Evolutionary conservation across 2,113 vertebrate genomes (phyloP), one percentile per base, ranked within the genome.

Genomic region (Emydura subglobosa): DNA sequence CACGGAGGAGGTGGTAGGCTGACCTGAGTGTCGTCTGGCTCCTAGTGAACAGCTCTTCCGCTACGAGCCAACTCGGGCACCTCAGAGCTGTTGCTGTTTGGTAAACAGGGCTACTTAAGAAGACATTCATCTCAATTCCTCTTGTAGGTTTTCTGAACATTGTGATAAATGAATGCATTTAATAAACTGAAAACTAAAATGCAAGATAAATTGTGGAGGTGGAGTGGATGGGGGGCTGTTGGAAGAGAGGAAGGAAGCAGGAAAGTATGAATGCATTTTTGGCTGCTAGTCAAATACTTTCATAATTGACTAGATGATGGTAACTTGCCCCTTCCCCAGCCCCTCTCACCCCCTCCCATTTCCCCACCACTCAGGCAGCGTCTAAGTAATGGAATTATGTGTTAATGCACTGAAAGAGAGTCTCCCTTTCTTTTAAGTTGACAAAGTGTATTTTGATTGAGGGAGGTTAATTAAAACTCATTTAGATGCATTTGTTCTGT

Each of bases 111-210:
- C 93, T 94, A 86, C 93, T 96, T 97, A 88, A 90, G 96, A 86
- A 85, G 93, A 86, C 93, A 97, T 97, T 95, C 85, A 55, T 97
- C 98, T 98, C 93, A 92, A 85, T 97, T 94, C 95, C 95, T 96
- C 93, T 91, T 82, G 9, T 76, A 92, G 92, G 87, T 91, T 94
- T 96, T 95, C 90, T 95, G 96, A 98, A 88, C 89, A 79, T 94
- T 94, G 88, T 97, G 96, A 97, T 97, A 96, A 98, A 97, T 97
- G 95, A 89, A 93, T 88, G 82, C 97, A 98, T 98, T 98, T 98
- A 98, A 98, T 98, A 98, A 98, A 99, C 97, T 96, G 96, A 98
- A 98, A 97, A 99, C 99, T 98, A 98, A 98, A 98, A 99, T 98
- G 98, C 97, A 93, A 98, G 98, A 98, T 98, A 96, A 98, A 90